phyloP scores from a whole-genome alignment of 2,113 vertebrate genomes.

The Condylura cristata region DNA sequence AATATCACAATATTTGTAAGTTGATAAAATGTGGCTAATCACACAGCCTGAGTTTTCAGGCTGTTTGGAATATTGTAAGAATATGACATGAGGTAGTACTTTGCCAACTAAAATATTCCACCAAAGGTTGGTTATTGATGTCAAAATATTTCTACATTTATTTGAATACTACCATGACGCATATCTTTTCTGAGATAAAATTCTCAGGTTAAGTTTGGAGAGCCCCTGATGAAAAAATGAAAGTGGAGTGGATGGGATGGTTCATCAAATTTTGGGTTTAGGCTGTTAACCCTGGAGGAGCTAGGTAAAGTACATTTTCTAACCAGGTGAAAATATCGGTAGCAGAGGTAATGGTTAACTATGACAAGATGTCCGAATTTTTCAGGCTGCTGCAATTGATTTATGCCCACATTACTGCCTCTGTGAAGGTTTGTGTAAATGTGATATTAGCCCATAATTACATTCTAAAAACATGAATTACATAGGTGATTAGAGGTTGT shows the following conservation, averaged over 20 bases:
- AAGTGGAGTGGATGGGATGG: background rate
- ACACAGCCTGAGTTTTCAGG: background rate
- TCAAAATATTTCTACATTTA: background rate
- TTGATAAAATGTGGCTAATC: background rate
- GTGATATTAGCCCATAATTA: slow-evolving; percentile 1
- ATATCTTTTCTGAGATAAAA: background rate
- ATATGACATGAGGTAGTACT: background rate
- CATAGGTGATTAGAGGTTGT: background rate
- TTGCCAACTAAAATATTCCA: background rate
- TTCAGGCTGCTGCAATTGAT: background rate
- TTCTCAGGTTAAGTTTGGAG: background rate
- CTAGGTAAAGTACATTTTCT: background rate
- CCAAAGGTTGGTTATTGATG: background rate
- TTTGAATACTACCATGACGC: background rate
- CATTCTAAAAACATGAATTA: background rate
- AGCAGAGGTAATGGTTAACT: background rate
- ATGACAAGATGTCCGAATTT: background rate
- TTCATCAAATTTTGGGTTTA: background rate
- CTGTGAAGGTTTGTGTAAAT: background rate
- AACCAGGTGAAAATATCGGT: background rate
- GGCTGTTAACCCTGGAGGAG: background rate
- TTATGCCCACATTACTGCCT: background rate
- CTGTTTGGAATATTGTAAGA: background rate
- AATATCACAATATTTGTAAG: background rate
- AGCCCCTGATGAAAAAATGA: background rate